phyloP scores from a whole-genome alignment of 2,888 invertebrate genomes.

The Argyresthia goedartella region DNA sequence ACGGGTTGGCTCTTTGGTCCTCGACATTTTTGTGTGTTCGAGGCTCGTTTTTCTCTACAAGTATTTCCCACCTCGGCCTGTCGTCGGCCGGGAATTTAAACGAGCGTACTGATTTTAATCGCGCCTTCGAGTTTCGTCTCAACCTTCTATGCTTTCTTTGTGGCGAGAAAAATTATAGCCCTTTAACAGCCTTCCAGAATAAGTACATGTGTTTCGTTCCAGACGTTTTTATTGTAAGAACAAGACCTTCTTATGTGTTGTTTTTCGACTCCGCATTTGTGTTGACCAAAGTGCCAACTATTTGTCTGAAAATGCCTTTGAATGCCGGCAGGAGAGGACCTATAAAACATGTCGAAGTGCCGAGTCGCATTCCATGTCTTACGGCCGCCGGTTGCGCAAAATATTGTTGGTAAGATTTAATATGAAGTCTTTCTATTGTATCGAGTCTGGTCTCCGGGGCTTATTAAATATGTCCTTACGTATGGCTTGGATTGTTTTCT shows the following conservation, averaged over 20 bases:
- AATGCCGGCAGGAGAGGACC: background rate
- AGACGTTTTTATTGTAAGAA: conserved; percentile 17
- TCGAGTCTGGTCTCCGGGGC: background rate
- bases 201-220: conserved; percentile 20
- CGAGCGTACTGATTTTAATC: conserved; percentile 44
- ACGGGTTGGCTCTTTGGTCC: conserved; percentile 46
- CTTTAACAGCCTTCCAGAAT: conserved; percentile 26
- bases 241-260: too few relatives aligned
- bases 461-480: conserved; percentile 9
- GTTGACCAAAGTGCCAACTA: conserved; percentile 15
- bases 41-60: conserved; percentile 41
- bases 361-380: background rate
- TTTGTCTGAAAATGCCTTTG: background rate
- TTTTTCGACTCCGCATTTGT: conserved; percentile 21
- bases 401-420: background rate
- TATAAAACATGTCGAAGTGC: background rate
- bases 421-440: background rate
- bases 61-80: conserved; percentile 49
- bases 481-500: conserved; percentile 28
- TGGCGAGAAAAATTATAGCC: conserved; percentile 20
- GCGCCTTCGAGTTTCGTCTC: conserved; percentile 19
- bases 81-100: conserved; percentile 47
- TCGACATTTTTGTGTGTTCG: conserved; percentile 17
- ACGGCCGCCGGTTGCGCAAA: background rate
- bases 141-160: conserved; percentile 20